These are phyloP conservation scores for Gobio occitaniae DNA, from an alignment of 2,797 vertebrate genomes.

Conservation along the genomic window DNA sequence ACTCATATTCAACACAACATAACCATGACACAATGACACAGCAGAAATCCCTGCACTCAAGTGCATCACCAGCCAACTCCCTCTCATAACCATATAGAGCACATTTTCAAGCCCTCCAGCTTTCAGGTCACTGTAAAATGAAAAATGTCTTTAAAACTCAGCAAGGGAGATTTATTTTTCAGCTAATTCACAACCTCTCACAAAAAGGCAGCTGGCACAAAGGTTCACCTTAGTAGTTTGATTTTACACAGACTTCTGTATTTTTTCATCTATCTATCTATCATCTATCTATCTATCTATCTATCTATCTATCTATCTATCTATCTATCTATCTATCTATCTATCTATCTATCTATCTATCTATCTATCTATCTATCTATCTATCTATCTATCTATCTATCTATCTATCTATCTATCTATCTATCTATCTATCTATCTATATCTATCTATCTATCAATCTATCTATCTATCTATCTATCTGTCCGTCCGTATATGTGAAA, in stretches of 20 bases:
- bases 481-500: too few species aligned
- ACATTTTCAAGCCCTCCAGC: slow-evolving; percentile 31
- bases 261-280: too few species aligned
- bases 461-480: too few species aligned
- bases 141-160: slow-evolving; percentile 15
- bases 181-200: slow-evolving; percentile 31
- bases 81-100: slow-evolving; percentile 20
- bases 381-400: too few species aligned
- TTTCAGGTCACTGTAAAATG: slow-evolving; percentile 24
- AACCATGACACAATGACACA: slow-evolving; percentile 6
- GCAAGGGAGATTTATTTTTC: slow-evolving; percentile 25
- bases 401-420: too few species aligned
- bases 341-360: too few species aligned
- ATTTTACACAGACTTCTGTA: slow-evolving; percentile 1
- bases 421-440: too few species aligned
- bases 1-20: background rate
- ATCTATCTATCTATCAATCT: too few species aligned
- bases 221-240: slow-evolving; percentile 8
- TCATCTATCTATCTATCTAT: too few species aligned
- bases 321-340: too few species aligned
- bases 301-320: too few species aligned
- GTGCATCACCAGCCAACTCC: background rate
- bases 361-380: too few species aligned
- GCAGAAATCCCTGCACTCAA: slow-evolving; percentile 5
- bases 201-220: slow-evolving; percentile 18